Conservation (phyloP, 2,888 invertebrate genomes). For the Biston betularia region DNA sequence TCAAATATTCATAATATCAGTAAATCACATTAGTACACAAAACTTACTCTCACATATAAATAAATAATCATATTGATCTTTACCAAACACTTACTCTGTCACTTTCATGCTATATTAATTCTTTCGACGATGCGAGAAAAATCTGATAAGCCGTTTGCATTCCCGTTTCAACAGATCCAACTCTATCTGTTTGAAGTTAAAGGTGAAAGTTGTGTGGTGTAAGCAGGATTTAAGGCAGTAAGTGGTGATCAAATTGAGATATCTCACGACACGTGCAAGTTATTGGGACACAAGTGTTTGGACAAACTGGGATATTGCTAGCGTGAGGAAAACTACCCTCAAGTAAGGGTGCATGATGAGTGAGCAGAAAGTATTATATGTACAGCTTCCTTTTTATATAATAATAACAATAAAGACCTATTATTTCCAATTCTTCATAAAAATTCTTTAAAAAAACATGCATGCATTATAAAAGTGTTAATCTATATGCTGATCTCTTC, state of each 20-base stretch:
- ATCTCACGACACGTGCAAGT: slow-evolving; percentile 79
- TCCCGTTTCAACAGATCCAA: slow-evolving; percentile 26
- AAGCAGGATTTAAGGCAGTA: slow-evolving; percentile 59
- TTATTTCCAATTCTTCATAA: no score
- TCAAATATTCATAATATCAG: slow-evolving; percentile 18
- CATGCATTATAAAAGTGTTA: no score
- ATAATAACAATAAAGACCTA: no score
- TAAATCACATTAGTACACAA: slow-evolving; percentile 10
- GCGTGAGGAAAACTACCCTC: slow-evolving; percentile 68
- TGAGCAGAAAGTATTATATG: slow-evolving; percentile 28
- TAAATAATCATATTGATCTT: slow-evolving; percentile 54
- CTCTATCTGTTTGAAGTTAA: slow-evolving; percentile 30
- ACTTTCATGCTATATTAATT: slow-evolving; percentile 74
- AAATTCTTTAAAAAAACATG: no score
- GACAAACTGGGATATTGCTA: slow-evolving; percentile 80
- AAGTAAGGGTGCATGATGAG: slow-evolving; percentile 31
- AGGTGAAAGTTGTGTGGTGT: slow-evolving; percentile 39
- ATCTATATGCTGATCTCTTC: no score
- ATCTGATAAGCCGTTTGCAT: slow-evolving; percentile 53
- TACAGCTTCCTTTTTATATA: no score
- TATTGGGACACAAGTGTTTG: slow-evolving; percentile 83
- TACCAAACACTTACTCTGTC: slow-evolving; percentile 56
- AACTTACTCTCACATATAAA: slow-evolving; percentile 28
- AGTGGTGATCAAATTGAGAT: slow-evolving; percentile 80
- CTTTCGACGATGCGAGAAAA: slow-evolving; percentile 61